These are phyloP conservation scores for Agonum fuliginosum DNA, from an alignment of 2,888 invertebrate genomes.

Conservation along the genomic window DNA sequence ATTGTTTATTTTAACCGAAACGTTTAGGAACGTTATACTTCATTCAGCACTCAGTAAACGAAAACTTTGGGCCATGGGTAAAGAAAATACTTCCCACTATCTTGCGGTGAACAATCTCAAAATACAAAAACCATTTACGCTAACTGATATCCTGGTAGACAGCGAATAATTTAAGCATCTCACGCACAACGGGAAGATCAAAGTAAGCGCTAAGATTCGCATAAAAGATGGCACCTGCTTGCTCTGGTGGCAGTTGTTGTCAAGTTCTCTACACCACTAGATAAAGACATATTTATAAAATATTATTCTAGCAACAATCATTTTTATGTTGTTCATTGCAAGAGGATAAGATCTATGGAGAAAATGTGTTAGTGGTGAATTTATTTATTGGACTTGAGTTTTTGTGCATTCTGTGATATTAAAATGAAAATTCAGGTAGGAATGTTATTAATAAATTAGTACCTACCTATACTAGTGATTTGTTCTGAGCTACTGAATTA, in stretches of 20 bases:
- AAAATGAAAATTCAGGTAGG: conserved; percentile 23
- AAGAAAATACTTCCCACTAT: too few relatives aligned
- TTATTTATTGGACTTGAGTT: conserved; percentile 12
- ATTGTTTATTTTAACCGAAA: too few relatives aligned
- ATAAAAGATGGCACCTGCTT: conserved; percentile 52
- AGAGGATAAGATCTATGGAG: not conserved
- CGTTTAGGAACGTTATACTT: too few relatives aligned
- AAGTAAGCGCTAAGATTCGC: conserved; percentile 30
- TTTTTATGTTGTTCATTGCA: not conserved
- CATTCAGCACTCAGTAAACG: too few relatives aligned
- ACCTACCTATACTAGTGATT: too few relatives aligned
- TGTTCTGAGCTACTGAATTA: too few relatives aligned
- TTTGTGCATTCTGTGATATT: not conserved
- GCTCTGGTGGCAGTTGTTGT: conserved; percentile 24
- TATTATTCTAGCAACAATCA: not conserved
- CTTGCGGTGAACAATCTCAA: too few relatives aligned
- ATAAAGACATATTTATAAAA: not conserved
- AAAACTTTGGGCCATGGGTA: too few relatives aligned
- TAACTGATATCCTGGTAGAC: conserved; percentile 27
- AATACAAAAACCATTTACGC: not conserved
- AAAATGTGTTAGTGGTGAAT: conserved; percentile 22
- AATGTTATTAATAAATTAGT: not conserved
- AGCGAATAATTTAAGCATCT: not conserved
- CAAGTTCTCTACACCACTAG: conserved; percentile 15
- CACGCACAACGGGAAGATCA: not conserved